Percentiles rank a stretch among this genome's conserved stretches.
Evolutionary conservation across 2,113 vertebrate genomes (phyloP).

Genomic region (Oreochromis spilurus): DNA sequence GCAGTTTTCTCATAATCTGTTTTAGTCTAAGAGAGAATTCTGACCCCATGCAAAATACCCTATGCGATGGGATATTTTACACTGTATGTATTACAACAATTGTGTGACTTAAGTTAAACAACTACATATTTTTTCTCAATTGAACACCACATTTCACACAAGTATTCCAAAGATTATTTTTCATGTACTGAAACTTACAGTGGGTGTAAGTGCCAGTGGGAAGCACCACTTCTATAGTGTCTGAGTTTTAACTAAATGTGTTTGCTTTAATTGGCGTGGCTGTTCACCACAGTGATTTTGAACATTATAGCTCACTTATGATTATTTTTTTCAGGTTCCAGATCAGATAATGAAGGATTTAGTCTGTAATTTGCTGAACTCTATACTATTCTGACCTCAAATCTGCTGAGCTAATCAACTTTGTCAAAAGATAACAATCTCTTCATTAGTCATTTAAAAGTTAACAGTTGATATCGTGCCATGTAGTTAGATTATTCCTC

Average conservation of each 20-base stretch:
- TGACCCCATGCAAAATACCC: not conserved
- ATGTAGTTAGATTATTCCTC: not conserved
- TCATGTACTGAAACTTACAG: not conserved
- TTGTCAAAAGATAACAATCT: not conserved
- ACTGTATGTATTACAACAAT: not conserved
- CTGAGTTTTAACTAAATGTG: conserved; percentile 4
- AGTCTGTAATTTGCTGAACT: conserved; percentile 5
- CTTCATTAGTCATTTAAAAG: not conserved
- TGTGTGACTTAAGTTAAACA: not conserved
- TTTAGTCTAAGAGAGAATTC: not conserved
- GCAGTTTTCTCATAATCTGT: not conserved
- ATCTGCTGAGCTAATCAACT: conserved; percentile 28
- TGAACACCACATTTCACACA: not conserved
- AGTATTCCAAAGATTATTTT: not conserved
- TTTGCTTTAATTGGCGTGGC: conserved; percentile 17
- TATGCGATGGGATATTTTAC: not conserved
- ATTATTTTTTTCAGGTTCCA: conserved; percentile 8
- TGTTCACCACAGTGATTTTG: not conserved
- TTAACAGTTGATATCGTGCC: not conserved
- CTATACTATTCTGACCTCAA: not conserved
- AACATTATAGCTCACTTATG: not conserved
- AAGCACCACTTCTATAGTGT: not conserved
- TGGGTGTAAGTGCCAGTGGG: not conserved
- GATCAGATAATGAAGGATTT: conserved; percentile 30
- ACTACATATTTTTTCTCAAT: not conserved